These are phyloP conservation scores for Homarus gammarus DNA, from an alignment of 2,888 invertebrate species.

Conservation along the genomic window DNA sequence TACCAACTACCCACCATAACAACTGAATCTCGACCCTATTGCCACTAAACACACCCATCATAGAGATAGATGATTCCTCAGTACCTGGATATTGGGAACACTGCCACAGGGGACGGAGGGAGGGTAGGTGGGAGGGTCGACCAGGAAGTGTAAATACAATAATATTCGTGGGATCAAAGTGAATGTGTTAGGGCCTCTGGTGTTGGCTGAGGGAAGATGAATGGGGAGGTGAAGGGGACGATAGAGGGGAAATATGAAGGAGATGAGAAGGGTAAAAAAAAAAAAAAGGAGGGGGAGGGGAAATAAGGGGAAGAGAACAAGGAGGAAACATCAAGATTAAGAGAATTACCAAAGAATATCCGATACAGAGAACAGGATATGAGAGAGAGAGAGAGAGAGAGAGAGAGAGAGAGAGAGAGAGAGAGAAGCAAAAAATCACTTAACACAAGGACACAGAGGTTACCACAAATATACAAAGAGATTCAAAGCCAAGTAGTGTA, in stretches of 20 bases:
- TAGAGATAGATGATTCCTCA: no score
- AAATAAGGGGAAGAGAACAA: neutral
- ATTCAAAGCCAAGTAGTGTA: no score
- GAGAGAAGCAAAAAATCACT: neutral
- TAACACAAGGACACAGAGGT: no score
- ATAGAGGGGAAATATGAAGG: neutral
- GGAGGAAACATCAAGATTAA: no score
- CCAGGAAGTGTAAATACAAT: neutral
- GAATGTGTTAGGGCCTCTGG: neutral
- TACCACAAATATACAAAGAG: no score
- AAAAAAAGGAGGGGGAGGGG: neutral
- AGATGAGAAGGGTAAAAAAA: neutral
- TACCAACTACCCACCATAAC: neutral
- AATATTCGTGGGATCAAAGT: neutral
- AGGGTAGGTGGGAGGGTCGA: conserved; percentile 8
- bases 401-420: neutral
- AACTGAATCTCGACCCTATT: no score
- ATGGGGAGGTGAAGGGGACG: neutral
- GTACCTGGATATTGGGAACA: neutral
- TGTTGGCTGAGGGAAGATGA: neutral
- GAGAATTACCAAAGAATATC: no score
- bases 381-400: neutral
- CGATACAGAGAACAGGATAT: no score
- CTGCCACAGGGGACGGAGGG: neutral
- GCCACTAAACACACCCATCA: no score